Conservation (phyloP, 2,113 vertebrate species). For the Oxygymnocypris stewartii region DNA sequence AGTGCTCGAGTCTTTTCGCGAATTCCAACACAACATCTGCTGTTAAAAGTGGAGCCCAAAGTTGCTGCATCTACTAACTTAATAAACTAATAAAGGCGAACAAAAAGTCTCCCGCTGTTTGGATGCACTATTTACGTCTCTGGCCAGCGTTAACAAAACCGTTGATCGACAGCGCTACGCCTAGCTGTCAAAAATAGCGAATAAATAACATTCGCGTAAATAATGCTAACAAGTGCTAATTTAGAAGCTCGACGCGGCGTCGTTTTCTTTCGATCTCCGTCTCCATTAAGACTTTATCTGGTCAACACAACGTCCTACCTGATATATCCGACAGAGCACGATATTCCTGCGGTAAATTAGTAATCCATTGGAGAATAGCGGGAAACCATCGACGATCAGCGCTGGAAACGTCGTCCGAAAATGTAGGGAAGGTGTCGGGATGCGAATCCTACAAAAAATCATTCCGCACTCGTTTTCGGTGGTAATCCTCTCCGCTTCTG, state of each 20-base stretch:
- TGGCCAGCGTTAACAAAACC: not conserved
- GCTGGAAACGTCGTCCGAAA: slow-evolving; percentile 60
- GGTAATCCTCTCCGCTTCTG: slow-evolving; percentile 59
- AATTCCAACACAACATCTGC: slow-evolving; percentile 48
- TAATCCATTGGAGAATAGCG: slow-evolving; percentile 76
- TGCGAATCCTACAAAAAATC: slow-evolving; percentile 70
- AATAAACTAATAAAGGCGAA: slow-evolving; percentile 22
- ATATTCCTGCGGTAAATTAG: slow-evolving; percentile 24
- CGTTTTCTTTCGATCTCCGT: slow-evolving; percentile 18
- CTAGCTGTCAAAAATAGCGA: not conserved
- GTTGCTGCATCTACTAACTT: not conserved
- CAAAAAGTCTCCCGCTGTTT: slow-evolving; percentile 6
- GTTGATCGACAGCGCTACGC: not conserved
- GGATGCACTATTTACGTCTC: slow-evolving; percentile 4
- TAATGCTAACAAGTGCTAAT: not conserved
- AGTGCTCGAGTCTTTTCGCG: slow-evolving; percentile 29
- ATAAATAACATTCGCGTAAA: not conserved
- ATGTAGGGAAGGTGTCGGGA: slow-evolving; percentile 64
- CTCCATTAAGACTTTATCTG: slow-evolving; percentile 21
- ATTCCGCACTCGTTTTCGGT: slow-evolving; percentile 64
- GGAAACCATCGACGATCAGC: slow-evolving; percentile 55
- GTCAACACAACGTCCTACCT: slow-evolving; percentile 38
- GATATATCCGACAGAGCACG: slow-evolving; percentile 15
- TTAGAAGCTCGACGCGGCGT: not conserved
- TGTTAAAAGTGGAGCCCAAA: not conserved